Evolutionary conservation across 2,113 vertebrate species (phyloP).

Genomic region (Toxostoma redivivum): DNA sequence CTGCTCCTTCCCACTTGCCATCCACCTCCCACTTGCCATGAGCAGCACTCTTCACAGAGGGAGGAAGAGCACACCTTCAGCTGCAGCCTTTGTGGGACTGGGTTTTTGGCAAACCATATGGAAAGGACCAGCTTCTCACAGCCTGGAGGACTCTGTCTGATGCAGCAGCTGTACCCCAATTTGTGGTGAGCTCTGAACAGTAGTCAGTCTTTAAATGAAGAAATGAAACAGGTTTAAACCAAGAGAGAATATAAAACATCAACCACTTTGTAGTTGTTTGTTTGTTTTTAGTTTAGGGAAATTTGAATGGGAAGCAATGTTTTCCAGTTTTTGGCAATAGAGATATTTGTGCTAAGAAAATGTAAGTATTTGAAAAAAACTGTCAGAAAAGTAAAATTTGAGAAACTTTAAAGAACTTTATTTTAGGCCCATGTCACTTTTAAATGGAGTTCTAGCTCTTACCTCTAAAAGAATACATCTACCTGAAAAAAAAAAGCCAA

Average conservation of each 20-base stretch:
- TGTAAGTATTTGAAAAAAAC: background rate
- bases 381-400: background rate
- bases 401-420: background rate
- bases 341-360: background rate
- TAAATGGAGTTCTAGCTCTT: background rate
- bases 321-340: background rate
- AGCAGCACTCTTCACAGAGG: background rate
- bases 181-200: background rate
- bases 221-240: background rate
- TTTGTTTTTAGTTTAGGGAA: background rate
- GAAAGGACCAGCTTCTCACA: background rate
- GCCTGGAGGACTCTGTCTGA: background rate
- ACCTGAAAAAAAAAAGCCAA: background rate
- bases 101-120: background rate
- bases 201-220: background rate
- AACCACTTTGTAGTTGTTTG: background rate
- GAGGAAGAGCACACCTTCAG: background rate
- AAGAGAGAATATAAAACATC: background rate
- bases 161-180: rapidly evolving
- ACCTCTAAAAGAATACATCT: background rate
- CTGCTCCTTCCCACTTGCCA: background rate
- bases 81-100: background rate
- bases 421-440: background rate
- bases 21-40: rapidly evolving
- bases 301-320: background rate